These are phyloP conservation scores for Clangula hyemalis DNA, from an alignment of 2,797 vertebrate genomes.

Conservation along the genomic window DNA sequence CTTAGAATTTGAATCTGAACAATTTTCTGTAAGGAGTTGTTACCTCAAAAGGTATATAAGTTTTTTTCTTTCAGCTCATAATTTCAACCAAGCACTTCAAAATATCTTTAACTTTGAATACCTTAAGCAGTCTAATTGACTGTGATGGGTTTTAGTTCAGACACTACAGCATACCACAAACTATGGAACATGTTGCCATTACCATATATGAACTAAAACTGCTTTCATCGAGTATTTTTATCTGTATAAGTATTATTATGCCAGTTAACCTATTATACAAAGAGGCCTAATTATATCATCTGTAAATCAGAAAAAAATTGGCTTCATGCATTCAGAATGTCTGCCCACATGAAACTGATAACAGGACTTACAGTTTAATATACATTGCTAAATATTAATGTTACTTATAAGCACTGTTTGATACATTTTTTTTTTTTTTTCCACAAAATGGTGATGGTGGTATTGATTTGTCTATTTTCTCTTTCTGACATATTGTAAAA, in stretches of 20 bases:
- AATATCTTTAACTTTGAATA: neutral
- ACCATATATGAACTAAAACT: neutral
- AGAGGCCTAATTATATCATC: neutral
- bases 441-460: too few relatives aligned
- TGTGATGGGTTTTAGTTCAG: neutral
- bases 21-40: neutral
- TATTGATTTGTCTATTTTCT: neutral
- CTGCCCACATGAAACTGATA: neutral
- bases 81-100: neutral
- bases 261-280: neutral
- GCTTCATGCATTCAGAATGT: neutral
- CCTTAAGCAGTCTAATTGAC: neutral
- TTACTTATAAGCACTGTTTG: neutral
- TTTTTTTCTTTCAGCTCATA: neutral
- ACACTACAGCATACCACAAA: neutral
- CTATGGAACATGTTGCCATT: neutral
- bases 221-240: neutral
- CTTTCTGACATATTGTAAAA: neutral
- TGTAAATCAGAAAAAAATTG: neutral
- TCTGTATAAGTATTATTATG: neutral
- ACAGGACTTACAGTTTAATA: neutral
- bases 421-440: neutral
- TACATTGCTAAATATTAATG: neutral
- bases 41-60: neutral
- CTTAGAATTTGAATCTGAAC: neutral